Conservation (phyloP, 2,888 invertebrate genomes). For the Tetranychus piercei region DNA sequence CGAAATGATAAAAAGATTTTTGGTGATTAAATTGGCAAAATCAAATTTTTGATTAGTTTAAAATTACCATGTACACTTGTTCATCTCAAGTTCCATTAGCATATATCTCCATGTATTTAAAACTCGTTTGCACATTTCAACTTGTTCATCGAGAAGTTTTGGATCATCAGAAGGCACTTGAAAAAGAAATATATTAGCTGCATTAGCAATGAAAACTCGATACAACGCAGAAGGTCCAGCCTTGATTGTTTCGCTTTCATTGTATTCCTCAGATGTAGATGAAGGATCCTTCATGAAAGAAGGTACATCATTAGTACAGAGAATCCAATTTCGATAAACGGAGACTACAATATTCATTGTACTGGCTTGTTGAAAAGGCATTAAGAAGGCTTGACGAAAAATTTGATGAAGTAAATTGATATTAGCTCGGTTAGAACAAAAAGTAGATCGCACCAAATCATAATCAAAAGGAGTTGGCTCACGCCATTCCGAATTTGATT, state of each 20-base stretch:
- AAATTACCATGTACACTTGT: constrained; percentile 65
- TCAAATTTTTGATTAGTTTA: not conserved
- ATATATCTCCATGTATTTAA: constrained; percentile 86
- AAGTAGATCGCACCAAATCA: constrained; percentile 52
- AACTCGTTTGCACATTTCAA: constrained; percentile 85
- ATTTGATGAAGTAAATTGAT: constrained; percentile 86
- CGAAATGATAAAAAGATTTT: constrained; percentile 16
- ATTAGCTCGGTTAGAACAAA: constrained; percentile 69
- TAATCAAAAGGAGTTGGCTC: constrained; percentile 20
- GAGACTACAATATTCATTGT: constrained; percentile 72
- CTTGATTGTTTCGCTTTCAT: constrained; percentile 25
- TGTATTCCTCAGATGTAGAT: constrained; percentile 10
- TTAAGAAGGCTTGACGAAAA: constrained; percentile 72
- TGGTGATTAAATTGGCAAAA: not conserved
- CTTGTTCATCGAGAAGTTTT: constrained; percentile 66
- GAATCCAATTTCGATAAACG: constrained; percentile 84
- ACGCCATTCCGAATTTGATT: constrained; percentile 4
- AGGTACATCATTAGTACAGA: constrained; percentile 23
- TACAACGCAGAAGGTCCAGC: constrained; percentile 48
- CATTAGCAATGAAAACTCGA: constrained; percentile 79
- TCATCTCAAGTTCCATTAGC: constrained; percentile 89
- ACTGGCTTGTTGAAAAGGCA: constrained; percentile 64
- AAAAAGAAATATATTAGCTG: constrained; percentile 77
- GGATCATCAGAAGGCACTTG: constrained; percentile 40
- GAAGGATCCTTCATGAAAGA: constrained; percentile 18